Evolutionary conservation across 1,140 invertebrate genomes (phyloP).

Genomic region (Pogonus chalceus): DNA sequence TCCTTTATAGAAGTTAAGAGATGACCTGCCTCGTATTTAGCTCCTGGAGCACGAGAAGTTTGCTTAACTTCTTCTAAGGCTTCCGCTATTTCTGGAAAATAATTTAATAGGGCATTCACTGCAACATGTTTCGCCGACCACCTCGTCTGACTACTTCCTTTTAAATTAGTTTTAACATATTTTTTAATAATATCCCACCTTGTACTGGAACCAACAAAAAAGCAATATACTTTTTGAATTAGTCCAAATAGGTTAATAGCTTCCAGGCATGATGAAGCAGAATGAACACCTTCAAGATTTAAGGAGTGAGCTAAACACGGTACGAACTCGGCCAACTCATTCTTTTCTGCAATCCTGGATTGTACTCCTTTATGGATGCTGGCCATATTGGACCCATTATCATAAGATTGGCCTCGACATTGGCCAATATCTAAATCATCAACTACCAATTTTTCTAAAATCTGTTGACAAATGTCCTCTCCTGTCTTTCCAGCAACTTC

Average conservation of each 20-base stretch:
- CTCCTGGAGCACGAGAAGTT: slow-evolving; percentile 7
- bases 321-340: too few species aligned
- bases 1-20: slow-evolving; percentile 3
- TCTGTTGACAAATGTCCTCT: background rate
- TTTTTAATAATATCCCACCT: slow-evolving; percentile 11
- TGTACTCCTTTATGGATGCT: too few species aligned
- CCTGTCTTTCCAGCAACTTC: background rate
- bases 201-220: slow-evolving; percentile 12
- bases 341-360: too few species aligned
- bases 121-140: slow-evolving; percentile 11
- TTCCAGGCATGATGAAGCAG: slow-evolving; percentile 9
- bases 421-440: background rate
- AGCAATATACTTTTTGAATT: slow-evolving; percentile 11
- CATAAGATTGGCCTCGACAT: background rate
- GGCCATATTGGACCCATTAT: background rate
- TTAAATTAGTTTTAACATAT: slow-evolving; percentile 12
- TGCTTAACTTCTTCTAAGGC: too few species aligned
- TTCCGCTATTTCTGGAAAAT: slow-evolving; percentile 11
- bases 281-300: slow-evolving; percentile 11
- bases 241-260: slow-evolving; percentile 10
- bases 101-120: slow-evolving; percentile 14
- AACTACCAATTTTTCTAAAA: background rate
- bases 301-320: slow-evolving; percentile 13
- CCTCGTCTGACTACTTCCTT: slow-evolving; percentile 12
- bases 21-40: slow-evolving; percentile 8